Evolutionary conservation across 2,113 vertebrate species (phyloP), one percentile per base, ranked within the genome.

Genomic region (human): DNA sequence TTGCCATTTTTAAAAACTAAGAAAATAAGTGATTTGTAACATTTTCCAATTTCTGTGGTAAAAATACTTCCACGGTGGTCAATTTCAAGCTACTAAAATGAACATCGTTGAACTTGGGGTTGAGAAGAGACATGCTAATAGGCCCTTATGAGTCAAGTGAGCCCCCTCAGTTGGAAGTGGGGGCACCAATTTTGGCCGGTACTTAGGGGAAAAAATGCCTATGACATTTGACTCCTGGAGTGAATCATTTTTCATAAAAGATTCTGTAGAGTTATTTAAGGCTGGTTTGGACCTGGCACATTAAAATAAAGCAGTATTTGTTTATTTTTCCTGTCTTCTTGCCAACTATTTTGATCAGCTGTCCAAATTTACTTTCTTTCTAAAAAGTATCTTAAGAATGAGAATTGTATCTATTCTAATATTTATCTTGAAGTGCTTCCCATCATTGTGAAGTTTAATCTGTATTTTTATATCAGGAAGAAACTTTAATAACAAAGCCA

Each of bases 251-350:
- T 90, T 50, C 38, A 70, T 68, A 61, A 93, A 79, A 87, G 40
- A 57, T 61, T 68, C 92, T 90, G n/a, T 45, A 93, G 75, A 94
- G 64, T 12, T 88, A 79, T 87, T 78, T 79, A 61, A 84, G 89
- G n/a, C n/a, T 52, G 32, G 18, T 48, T 89, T 92, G 52, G 35
- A 48, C 61, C 52, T 85, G 72, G 48, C 23, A 50, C 13, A 20
- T 55, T 81, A 88, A 88, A 93, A 90, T 84, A 96, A 96, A 97
- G 78, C 70, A 87, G 64, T 89, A 96, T 97, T 98, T 98, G 89
- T 87, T 97, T 40, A 79, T 95, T 70, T 81, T 96, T 94, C 72
- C 52, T 96, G 89, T 96, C 3, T 8, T 79, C 95, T 96, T 85
- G 59, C 95, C 93, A 97, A 84, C 89, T 96, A 84, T 96, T 97